Percentiles rank a stretch among this genome's conserved stretches.
Conservation (phyloP, 2,888 invertebrate species). For the Macrosoma leucophasiata region DNA sequence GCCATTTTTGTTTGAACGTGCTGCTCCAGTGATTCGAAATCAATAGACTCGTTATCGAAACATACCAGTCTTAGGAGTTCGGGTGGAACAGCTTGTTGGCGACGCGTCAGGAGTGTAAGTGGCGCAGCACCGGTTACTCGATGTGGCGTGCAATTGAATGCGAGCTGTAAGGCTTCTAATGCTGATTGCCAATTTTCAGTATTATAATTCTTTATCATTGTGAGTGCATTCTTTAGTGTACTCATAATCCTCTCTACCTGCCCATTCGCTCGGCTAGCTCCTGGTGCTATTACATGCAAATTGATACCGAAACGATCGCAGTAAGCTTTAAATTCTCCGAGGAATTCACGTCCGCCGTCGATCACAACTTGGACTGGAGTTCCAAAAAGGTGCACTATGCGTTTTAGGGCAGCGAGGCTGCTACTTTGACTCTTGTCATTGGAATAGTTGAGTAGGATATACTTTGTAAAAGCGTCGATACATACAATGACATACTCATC, state of each 20-base stretch:
- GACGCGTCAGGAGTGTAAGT: slow-evolving; percentile 17
- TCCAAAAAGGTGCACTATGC: slow-evolving; percentile 16
- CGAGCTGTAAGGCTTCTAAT: slow-evolving; percentile 13
- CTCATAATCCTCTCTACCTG: slow-evolving; percentile 21
- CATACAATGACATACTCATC: slow-evolving; percentile 24
- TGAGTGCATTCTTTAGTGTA: slow-evolving; percentile 14
- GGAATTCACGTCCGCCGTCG: slow-evolving; percentile 23
- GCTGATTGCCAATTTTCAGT: slow-evolving; percentile 19
- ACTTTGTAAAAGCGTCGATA: slow-evolving; percentile 20
- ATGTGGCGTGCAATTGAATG: slow-evolving; percentile 20
- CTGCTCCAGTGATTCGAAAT: slow-evolving; percentile 3
- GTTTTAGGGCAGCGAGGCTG: slow-evolving; percentile 12
- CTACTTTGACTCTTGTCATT: slow-evolving; percentile 9
- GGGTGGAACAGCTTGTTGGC: slow-evolving; percentile 17
- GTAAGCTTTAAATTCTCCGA: slow-evolving; percentile 19
- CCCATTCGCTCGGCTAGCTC: slow-evolving; percentile 26
- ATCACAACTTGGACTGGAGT: slow-evolving; percentile 21
- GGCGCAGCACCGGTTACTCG: slow-evolving; percentile 19
- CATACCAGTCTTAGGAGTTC: slow-evolving; percentile 11
- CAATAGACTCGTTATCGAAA: slow-evolving; percentile 2
- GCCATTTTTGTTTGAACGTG: slow-evolving; percentile 10
- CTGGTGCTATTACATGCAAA: slow-evolving; percentile 19
- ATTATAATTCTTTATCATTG: slow-evolving; percentile 24
- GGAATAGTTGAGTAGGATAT: slow-evolving; percentile 7
- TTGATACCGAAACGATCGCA: slow-evolving; percentile 20